Percentiles rank a stretch among this genome's conserved stretches.
Evolutionary conservation across 2,797 vertebrate genomes (phyloP).

Genomic region (Novumbra hubbsi): DNA sequence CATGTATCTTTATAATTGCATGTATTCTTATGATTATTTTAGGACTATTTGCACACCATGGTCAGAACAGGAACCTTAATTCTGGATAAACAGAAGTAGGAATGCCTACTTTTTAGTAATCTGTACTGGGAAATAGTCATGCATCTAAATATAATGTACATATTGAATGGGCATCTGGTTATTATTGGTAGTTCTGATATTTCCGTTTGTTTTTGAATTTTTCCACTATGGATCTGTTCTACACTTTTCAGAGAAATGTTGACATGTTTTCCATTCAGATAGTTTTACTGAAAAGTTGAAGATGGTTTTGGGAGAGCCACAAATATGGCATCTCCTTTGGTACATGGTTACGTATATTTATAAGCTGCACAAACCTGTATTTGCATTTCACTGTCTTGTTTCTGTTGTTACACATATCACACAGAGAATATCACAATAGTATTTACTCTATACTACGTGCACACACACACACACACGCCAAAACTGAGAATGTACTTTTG

Average conservation of each 20-base stretch:
- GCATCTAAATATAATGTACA: constrained; percentile 58
- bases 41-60: constrained; percentile 78
- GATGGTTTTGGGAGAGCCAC: constrained; percentile 36
- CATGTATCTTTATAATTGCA: constrained; percentile 76
- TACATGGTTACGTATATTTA: constrained; percentile 26
- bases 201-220: constrained; percentile 54
- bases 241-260: constrained; percentile 55
- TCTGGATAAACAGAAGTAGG: constrained; percentile 62
- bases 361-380: constrained; percentile 50
- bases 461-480: constrained; percentile 42
- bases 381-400: constrained; percentile 27
- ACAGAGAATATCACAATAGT: constrained; percentile 67
- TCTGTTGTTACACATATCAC: constrained; percentile 64
- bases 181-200: constrained; percentile 54
- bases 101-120: constrained; percentile 62
- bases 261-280: constrained; percentile 54
- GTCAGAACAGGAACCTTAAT: constrained; percentile 69
- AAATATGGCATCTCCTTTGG: constrained; percentile 31
- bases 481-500: constrained; percentile 71
- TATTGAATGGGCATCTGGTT: constrained; percentile 64
- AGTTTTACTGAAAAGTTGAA: constrained; percentile 42
- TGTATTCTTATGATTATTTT: constrained; percentile 73
- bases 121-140: constrained; percentile 62
- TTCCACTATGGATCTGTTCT: constrained; percentile 57
- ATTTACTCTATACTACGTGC: constrained; percentile 55